phyloP scores from a whole-genome alignment of 2,888 invertebrate species.

The Xestia c-nigrum region DNA sequence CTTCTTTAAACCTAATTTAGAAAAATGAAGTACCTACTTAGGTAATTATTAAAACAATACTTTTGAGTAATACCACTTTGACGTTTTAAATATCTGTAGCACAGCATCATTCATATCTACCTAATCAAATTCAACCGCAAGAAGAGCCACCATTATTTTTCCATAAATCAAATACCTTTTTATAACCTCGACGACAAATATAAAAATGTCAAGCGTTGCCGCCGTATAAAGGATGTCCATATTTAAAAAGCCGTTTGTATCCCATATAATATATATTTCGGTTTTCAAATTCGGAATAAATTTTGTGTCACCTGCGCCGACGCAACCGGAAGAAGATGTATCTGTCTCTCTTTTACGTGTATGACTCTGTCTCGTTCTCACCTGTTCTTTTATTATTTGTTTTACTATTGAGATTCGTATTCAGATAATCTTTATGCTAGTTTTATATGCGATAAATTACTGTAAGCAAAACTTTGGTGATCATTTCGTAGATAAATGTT shows the following conservation, averaged over 20 bases:
- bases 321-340: constrained; percentile 87
- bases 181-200: constrained; percentile 88
- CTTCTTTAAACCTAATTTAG: neutral
- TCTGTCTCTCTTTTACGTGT: constrained; percentile 69
- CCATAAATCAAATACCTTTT: constrained; percentile 88
- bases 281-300: constrained; percentile 90
- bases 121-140: constrained; percentile 62
- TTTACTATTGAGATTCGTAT: constrained; percentile 85
- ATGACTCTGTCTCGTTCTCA: constrained; percentile 72
- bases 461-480: constrained; percentile 80
- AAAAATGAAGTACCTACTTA: neutral
- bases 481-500: constrained; percentile 79
- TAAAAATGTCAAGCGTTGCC: constrained; percentile 89
- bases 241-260: constrained; percentile 90
- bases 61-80: neutral
- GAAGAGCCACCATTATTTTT: constrained; percentile 82
- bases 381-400: constrained; percentile 83
- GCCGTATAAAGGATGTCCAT: constrained; percentile 88
- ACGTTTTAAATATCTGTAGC: neutral
- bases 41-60: neutral
- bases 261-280: constrained; percentile 89
- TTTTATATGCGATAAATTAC: constrained; percentile 89
- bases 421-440: constrained; percentile 87
- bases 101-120: constrained; percentile 39
- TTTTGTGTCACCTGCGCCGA: constrained; percentile 89